Evolutionary conservation across 2,113 vertebrate species (phyloP).

Genomic region (Melospiza melodia): DNA sequence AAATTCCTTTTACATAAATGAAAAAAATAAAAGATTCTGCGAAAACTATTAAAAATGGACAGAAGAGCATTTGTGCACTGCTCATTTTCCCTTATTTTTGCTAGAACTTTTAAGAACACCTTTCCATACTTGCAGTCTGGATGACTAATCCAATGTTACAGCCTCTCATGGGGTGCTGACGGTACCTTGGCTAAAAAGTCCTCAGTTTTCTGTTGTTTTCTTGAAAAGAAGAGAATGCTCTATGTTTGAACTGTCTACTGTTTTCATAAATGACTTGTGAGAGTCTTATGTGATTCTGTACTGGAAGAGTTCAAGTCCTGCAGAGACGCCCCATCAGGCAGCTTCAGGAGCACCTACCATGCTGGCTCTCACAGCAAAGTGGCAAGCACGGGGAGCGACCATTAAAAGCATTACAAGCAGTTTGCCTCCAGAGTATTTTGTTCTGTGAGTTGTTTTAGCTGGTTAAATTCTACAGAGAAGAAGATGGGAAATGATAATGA

Average conservation of each 20-base stretch:
- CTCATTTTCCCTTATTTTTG: not conserved
- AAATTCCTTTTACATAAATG: not conserved
- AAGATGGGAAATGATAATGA: not conserved
- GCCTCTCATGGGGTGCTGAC: not conserved
- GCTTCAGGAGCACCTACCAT: not conserved
- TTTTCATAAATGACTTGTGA: not conserved
- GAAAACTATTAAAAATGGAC: not conserved
- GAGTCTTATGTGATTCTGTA: not conserved
- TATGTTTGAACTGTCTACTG: not conserved
- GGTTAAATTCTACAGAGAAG: not conserved
- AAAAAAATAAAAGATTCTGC: accelerated
- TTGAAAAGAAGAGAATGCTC: not conserved
- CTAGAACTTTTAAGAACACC: not conserved
- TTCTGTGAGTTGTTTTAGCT: not conserved
- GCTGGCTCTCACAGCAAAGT: not conserved
- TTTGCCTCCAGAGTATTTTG: not conserved
- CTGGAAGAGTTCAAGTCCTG: not conserved
- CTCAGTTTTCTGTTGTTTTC: not conserved
- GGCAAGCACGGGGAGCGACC: not conserved
- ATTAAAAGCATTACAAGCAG: not conserved
- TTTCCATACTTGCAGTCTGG: not conserved
- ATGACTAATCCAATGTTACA: not conserved
- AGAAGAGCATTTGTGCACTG: not conserved
- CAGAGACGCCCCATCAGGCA: not conserved
- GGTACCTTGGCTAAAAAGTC: not conserved